These are phyloP conservation scores for sheep (Ovis aries) DNA, from an alignment of 2,113 vertebrate genomes.

Conservation along the genomic window DNA sequence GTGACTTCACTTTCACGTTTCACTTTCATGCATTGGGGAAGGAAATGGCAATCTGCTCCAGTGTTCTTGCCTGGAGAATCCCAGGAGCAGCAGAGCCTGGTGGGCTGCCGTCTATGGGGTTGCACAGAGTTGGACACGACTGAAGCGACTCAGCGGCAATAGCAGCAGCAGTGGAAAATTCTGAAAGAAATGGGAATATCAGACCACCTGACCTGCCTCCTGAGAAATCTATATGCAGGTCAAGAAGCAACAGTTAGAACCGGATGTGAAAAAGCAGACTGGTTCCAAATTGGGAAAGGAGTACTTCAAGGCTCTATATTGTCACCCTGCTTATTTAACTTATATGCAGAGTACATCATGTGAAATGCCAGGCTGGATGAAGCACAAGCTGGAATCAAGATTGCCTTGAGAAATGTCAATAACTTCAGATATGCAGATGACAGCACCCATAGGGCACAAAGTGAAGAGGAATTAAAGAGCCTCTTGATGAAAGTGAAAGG, in stretches of 20 bases:
- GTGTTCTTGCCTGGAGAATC: too few relatives aligned
- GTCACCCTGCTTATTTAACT: background rate
- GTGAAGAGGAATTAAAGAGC: background rate
- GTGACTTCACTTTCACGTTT: too few relatives aligned
- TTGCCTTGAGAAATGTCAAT: background rate
- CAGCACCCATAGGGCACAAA: background rate
- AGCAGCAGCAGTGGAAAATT: background rate
- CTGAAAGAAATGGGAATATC: background rate
- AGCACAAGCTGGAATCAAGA: background rate
- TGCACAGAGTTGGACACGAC: too few relatives aligned
- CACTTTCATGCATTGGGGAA: too few relatives aligned
- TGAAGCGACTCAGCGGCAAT: too few relatives aligned
- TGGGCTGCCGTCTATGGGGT: too few relatives aligned
- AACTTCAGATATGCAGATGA: background rate
- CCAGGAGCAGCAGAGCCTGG: too few relatives aligned
- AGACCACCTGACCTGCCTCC: background rate
- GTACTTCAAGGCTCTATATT: background rate
- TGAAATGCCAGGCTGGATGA: background rate
- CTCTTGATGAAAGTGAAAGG: background rate
- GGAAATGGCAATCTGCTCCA: too few relatives aligned
- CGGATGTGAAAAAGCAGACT: background rate
- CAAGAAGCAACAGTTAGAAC: background rate
- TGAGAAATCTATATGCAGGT: background rate
- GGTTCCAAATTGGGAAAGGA: background rate
- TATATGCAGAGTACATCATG: background rate